Base-by-base conservation (phyloP, 2,888 invertebrate species). In the Rambutsinella grinnellia region DNA sequence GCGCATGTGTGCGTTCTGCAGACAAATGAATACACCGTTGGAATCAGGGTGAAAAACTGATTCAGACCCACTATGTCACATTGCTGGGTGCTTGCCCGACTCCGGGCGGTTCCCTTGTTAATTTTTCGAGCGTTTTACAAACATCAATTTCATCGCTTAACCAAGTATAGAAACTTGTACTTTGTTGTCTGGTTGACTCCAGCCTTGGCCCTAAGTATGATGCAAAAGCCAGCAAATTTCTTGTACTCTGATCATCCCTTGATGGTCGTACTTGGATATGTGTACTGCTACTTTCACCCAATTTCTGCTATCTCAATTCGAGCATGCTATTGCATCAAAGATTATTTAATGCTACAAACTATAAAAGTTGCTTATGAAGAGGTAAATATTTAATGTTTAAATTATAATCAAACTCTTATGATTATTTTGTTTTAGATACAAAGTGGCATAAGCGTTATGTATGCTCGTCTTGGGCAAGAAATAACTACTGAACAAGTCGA, bases 311-410 rank as follows among this genome's bases (percentile, higher is more conserved):
- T 67, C 0, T 58, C 60, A 3, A 51, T 26, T 5, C 19, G 68
- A 1, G 21, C 60, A 3, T 17, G 58, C 1, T 51, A 28, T 1
- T 68, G 60, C n/a, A 2, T 68, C 0, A 60, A 51, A 15, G 68
- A 68, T 19, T 68, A 51, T n/a, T 10, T 68, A n/a, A 49, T 68
- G 1, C 24, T 68, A 10, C 3, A 60, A 53, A 68, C 36, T 5
- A 8, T 68, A 2, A 19, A 15, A n/a, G 19, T 13, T 1, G 68
- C 68, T 8, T 68, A 68, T 36, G 2, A 3, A 8, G 36, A 68
- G n/a, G 5, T 53, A 51, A 51, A 51, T 2, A 3, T 8, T 51
- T 51, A 3, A 51, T 3, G 17, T 19, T n/a, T 21, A 51, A n/a
- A 17, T 8, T 13, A 2, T 3, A 21, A 10, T 3, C 13, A 51